Evolutionary conservation across 2,888 invertebrate genomes (phyloP).

Genomic region (Lepetodrilus schrolli): DNA sequence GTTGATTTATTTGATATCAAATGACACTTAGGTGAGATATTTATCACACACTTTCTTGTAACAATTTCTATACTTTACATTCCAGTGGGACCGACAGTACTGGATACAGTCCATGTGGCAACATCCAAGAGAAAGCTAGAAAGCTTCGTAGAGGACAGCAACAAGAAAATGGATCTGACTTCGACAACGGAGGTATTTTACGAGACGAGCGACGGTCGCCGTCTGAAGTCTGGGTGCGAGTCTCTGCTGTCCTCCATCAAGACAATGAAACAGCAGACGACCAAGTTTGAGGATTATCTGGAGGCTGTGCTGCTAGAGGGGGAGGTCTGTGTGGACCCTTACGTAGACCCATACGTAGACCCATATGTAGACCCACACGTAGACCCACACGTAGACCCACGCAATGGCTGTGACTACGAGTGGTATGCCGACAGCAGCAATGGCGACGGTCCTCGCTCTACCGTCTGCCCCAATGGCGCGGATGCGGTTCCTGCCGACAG

Average conservation of each 20-base stretch:
- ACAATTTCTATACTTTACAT: not conserved
- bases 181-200: not conserved
- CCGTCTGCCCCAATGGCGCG: not conserved
- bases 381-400: too few relatives aligned
- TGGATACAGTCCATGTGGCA: conserved; percentile 40
- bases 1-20: too few relatives aligned
- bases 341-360: not conserved
- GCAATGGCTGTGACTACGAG: too few relatives aligned
- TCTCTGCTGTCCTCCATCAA: not conserved
- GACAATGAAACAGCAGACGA: conserved; percentile 19
- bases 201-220: not conserved
- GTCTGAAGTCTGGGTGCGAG: not conserved
- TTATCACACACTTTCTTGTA: not conserved
- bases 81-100: conserved; percentile 2
- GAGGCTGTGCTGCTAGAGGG: conserved; percentile 19
- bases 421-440: not conserved
- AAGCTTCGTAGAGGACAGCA: not conserved
- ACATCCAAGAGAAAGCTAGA: conserved; percentile 17
- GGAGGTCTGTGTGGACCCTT: not conserved
- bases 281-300: conserved; percentile 34
- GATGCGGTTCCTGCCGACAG: too few relatives aligned
- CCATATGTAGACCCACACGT: not conserved
- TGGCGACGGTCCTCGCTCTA: not conserved
- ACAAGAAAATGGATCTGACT: not conserved
- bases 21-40: too few relatives aligned